Base-by-base conservation (phyloP, 2,888 invertebrate genomes). In the Pteria penguin region DNA sequence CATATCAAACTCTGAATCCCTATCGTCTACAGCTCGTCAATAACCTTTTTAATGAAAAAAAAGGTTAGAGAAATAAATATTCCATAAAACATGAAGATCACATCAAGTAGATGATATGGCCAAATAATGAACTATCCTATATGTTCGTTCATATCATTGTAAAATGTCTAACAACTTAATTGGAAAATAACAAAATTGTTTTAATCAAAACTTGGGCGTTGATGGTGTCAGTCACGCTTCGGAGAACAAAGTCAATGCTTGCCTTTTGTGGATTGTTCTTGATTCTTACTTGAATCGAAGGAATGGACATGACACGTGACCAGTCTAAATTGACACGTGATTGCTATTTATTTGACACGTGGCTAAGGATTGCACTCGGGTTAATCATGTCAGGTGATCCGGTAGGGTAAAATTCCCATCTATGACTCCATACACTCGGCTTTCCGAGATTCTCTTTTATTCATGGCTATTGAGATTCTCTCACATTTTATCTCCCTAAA, bases 131-230 rank as follows among this genome's bases (percentile, higher is more conserved):
- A 45, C 45, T 45, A 18, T 18, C 45, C 11, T 45, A 18, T 45
- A 45, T 45, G 45, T 45, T 45, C 11, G 45, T 45, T 45, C 45
- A 18, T 8, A 45, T 45, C 45, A 45, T 45, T 18, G 45, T 45
- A 14, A 45, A 45, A 45, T 14, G 8, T 45, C 45, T 45, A 69
- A 72, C 67, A 61, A 76, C 63, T 68, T 72, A 76, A 72, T 76
- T 61, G 76, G 68, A 67, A 76, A 76, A 76, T 76, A 76, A 76
- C 76, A 76, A 76, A 76, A 76, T 76, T 72, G 61, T 67, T 76
- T 72, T 76, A 76, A 76, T 76, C 72, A 76, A 76, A 76, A 57
- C 57, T 36, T 57, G 45, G 63, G 60, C 66, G 66, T 72, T 58
- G 52, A 62, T 62, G 61, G 57, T 68, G 67, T 65, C 66, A 31